Evolutionary conservation across 1,140 invertebrate genomes (phyloP).

Genomic region (Venturia canescens): DNA sequence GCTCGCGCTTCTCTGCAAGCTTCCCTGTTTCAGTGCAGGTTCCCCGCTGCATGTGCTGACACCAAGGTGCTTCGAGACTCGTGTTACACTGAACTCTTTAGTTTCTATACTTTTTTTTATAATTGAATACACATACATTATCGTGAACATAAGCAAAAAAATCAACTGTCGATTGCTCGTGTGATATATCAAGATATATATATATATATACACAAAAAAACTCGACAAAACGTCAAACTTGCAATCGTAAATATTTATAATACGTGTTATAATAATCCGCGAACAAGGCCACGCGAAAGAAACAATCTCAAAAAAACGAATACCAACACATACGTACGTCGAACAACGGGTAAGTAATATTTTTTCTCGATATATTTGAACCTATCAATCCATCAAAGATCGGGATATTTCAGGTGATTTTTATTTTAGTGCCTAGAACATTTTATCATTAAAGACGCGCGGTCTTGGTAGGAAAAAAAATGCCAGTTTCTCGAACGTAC

Average conservation of each 20-base stretch:
- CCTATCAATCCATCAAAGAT: too few species aligned
- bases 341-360: slow-evolving; percentile 12
- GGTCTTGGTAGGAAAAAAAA: too few species aligned
- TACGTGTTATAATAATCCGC: background rate
- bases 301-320: slow-evolving; percentile 41
- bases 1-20: slow-evolving; percentile 17
- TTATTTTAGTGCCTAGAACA: background rate
- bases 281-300: slow-evolving; percentile 41
- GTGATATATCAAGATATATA: too few species aligned
- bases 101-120: slow-evolving; percentile 61
- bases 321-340: background rate
- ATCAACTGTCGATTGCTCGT: background rate
- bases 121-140: slow-evolving; percentile 54
- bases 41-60: slow-evolving; percentile 67
- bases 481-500: too few species aligned
- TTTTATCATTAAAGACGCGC: too few species aligned
- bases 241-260: too few species aligned
- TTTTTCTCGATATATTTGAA: too few species aligned
- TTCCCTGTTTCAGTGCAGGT: slow-evolving; percentile 55
- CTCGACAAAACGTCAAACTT: too few species aligned
- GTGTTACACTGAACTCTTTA: slow-evolving; percentile 15
- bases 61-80: slow-evolving; percentile 62
- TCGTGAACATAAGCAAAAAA: slow-evolving; percentile 40
- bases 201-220: too few species aligned
- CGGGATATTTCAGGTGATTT: background rate